phyloP scores from a whole-genome alignment of 2,113 vertebrate genomes.

The Coptodon bakossiorum region DNA sequence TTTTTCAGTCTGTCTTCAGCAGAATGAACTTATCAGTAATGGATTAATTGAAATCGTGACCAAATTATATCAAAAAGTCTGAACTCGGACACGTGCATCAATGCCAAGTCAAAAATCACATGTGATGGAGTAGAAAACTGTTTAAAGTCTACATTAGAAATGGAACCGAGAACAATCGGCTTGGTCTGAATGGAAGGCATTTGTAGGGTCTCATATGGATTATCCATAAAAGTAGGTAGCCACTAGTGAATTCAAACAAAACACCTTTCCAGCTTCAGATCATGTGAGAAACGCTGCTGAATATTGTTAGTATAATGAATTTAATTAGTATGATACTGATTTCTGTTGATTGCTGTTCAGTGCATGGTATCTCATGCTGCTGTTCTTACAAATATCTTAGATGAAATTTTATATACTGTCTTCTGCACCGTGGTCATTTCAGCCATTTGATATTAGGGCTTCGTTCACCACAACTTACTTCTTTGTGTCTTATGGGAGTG shows the following conservation, averaged over 20 bases:
- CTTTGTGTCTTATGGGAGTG: not conserved
- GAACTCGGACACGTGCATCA: not conserved
- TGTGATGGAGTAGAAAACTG: not conserved
- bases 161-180: not conserved
- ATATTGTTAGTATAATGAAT: not conserved
- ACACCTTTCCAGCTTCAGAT: not conserved
- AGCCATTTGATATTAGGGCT: not conserved
- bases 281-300: not conserved
- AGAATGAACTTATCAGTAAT: slow-evolving; percentile 3
- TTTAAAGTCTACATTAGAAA: not conserved
- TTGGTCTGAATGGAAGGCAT: not conserved
- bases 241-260: not conserved
- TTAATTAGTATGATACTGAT: not conserved
- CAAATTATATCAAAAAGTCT: not conserved
- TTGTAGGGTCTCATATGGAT: not conserved
- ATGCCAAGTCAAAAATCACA: not conserved
- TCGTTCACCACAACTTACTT: not conserved
- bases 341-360: not conserved
- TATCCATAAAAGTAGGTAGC: not conserved
- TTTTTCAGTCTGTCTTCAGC: not conserved
- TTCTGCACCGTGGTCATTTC: not conserved
- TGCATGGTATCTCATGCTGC: not conserved
- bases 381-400: not conserved
- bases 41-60: slow-evolving; percentile 13
- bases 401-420: too few relatives aligned